Evolutionary conservation across 2,888 invertebrate genomes (phyloP).

Genomic region (Euclidia mi): DNA sequence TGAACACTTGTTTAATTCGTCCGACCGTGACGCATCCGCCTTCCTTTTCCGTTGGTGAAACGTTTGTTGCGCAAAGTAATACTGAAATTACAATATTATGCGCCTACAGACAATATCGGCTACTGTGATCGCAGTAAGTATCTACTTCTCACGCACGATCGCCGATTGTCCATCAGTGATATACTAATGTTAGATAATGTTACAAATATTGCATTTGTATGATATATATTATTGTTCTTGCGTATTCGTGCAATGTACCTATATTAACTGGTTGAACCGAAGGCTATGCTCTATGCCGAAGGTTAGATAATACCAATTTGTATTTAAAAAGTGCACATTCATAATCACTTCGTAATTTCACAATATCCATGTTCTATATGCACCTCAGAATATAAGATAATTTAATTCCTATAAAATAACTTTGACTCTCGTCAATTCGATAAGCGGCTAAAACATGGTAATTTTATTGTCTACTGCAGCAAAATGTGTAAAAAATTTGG

Average conservation of each 20-base stretch:
- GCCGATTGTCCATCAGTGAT: conserved; percentile 4
- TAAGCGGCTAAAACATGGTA: no score
- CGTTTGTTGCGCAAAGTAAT: conserved; percentile 78
- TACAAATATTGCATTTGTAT: conserved; percentile 26
- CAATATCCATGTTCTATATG: no score
- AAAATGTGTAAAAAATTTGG: no score
- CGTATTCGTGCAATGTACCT: background rate
- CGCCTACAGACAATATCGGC: conserved; percentile 23
- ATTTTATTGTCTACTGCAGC: no score
- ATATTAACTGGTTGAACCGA: no score
- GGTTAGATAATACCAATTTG: no score
- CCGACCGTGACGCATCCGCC: conserved; percentile 76
- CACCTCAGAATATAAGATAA: no score
- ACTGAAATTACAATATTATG: conserved; percentile 60
- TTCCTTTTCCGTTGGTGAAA: conserved; percentile 88
- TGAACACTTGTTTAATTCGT: conserved; percentile 66
- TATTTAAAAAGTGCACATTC: no score
- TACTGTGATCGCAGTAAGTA: conserved; percentile 16
- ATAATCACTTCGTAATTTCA: no score
- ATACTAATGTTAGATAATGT: conserved; percentile 6
- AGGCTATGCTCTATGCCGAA: no score
- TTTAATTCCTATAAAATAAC: no score
- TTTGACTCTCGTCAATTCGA: no score
- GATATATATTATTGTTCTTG: background rate
- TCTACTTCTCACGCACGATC: conserved; percentile 11